These are phyloP conservation scores for Cremastinae sp. DNA, from an alignment of 2,888 invertebrate genomes.

Conservation along the genomic window DNA sequence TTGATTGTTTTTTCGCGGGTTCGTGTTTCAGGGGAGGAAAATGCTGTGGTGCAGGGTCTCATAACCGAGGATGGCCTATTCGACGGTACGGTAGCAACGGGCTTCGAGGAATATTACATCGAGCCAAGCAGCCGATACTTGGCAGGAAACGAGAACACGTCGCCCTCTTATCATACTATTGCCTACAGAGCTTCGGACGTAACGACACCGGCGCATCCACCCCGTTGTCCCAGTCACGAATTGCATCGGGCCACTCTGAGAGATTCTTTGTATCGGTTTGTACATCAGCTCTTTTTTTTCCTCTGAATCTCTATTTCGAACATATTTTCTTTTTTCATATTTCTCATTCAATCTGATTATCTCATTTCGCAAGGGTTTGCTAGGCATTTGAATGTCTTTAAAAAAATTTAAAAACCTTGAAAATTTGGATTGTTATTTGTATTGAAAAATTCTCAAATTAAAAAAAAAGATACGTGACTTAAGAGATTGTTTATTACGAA, in stretches of 20 bases:
- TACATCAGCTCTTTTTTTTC: conserved; percentile 14
- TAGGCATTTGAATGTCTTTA: no score
- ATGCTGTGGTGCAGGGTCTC: conserved; percentile 90
- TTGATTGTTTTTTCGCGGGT: not conserved
- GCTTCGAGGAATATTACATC: conserved; percentile 90
- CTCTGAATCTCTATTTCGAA: conserved; percentile 38
- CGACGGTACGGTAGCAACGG: conserved; percentile 92
- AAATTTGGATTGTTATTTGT: no score
- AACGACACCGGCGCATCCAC: conserved; percentile 74
- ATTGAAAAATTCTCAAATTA: no score
- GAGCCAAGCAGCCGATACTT: conserved; percentile 89
- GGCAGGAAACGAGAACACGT: conserved; percentile 81
- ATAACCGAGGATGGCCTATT: conserved; percentile 93
- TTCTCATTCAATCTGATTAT: no score
- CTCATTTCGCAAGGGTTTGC: no score
- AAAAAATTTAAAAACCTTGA: no score
- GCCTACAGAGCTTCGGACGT: conserved; percentile 92
- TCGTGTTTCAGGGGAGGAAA: conserved; percentile 86
- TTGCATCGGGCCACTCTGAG: conserved; percentile 80
- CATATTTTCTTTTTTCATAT: no score
- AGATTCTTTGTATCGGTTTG: conserved; percentile 69
- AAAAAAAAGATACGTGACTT: no score
- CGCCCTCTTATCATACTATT: conserved; percentile 87
- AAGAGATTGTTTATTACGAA: no score
- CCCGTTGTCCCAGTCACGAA: conserved; percentile 84